phyloP scores from a whole-genome alignment of 1,140 invertebrate species.

The Drosophila takahashii region DNA sequence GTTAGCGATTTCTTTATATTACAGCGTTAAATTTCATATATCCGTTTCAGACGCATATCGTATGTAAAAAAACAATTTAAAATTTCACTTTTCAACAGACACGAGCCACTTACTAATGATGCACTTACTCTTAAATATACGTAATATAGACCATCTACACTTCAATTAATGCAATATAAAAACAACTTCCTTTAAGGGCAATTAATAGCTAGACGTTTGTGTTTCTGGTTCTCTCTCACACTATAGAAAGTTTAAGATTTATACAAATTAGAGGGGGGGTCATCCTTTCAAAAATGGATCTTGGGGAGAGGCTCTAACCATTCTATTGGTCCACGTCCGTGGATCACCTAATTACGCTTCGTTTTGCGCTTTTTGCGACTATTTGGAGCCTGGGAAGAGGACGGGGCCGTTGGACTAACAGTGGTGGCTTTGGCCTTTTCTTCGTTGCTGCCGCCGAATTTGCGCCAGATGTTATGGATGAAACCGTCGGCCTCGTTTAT shows the following conservation, averaged over 20 bases:
- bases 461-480: conserved; percentile 61
- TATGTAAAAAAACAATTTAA: conserved; percentile 74
- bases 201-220: conserved; percentile 64
- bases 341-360: conserved; percentile 64
- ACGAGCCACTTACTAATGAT: conserved; percentile 66
- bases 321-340: conserved; percentile 7
- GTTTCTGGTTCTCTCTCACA: conserved; percentile 23
- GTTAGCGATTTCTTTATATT: conserved; percentile 77
- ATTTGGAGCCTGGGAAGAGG: conserved; percentile 31
- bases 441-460: conserved; percentile 39
- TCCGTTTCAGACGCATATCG: conserved; percentile 41
- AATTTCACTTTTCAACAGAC: conserved; percentile 70
- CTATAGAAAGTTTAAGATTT: conserved; percentile 52
- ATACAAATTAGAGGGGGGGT: conserved; percentile 60
- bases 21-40: conserved; percentile 61
- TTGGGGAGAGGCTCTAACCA: conserved; percentile 8
- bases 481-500: conserved; percentile 37
- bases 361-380: conserved; percentile 78
- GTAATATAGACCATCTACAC: conserved; percentile 61
- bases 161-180: conserved; percentile 72
- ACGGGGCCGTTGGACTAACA: conserved; percentile 9
- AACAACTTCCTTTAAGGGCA: conserved; percentile 70
- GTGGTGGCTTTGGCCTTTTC: conserved; percentile 14
- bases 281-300: conserved; percentile 24
- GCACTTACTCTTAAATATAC: conserved; percentile 50